Conservation (phyloP, 53 echinoderm and acorn worm species). For the Holothuria scabra region DNA sequence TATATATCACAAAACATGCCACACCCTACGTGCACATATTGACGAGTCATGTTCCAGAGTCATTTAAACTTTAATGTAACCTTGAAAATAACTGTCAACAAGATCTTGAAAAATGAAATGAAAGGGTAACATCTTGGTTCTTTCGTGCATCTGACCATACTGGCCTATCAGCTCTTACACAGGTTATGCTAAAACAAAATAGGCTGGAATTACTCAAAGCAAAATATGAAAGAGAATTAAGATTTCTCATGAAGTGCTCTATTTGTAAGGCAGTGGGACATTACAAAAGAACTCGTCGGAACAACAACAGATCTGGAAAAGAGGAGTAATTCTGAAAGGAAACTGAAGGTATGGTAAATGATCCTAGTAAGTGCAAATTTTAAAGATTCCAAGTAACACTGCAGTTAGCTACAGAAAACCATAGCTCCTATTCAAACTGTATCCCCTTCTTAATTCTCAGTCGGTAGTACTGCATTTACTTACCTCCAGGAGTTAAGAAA, state of each 20-base stretch:
- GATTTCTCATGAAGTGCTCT: neutral
- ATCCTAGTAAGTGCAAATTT: no score
- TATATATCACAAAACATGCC: neutral
- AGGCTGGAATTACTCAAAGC: neutral
- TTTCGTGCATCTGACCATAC: neutral
- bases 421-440: no score
- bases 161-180: neutral
- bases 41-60: neutral
- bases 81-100: neutral
- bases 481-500: no score
- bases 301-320: no score
- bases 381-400: no score
- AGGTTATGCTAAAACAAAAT: conserved; percentile 8
- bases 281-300: neutral
- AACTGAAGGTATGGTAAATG: no score
- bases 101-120: neutral
- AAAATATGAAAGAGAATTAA: conserved; percentile 9
- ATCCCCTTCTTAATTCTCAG: no score
- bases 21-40: neutral
- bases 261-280: neutral
- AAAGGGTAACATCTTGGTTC: conserved; percentile 3
- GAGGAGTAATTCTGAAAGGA: no score
- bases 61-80: neutral
- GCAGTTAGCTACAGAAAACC: no score
- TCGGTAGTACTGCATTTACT: no score